Evolutionary conservation across 2,113 vertebrate genomes (phyloP), one percentile per base, ranked within the genome.

Genomic region (Ciconia stormi): DNA sequence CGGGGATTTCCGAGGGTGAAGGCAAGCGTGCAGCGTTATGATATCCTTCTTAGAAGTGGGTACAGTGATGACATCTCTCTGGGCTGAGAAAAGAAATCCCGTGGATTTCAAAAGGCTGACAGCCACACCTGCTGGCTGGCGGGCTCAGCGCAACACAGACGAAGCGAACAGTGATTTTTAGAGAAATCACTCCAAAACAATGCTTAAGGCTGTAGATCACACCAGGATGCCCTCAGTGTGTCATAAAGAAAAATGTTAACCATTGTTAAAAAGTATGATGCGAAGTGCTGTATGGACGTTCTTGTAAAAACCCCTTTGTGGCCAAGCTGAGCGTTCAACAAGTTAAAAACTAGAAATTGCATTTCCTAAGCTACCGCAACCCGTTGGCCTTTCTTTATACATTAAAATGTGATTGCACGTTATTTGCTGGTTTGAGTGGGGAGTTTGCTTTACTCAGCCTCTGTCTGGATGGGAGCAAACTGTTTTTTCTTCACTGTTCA

Each of bases 101-200:
- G 10, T 8, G 71, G 3, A 5, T 86, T 73, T 66, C 38, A 1
- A 3, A 22, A 96, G 92, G 97, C 92, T 90, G 87, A 96, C 81
- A 97, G 95, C 93, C 95, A 90, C 95, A 97, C 91, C 96, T 97
- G 92, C 85, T 87, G 95, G 97, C 86, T 13, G 90, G 38, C 8
- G 1, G 59, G 82, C 90, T 94, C 71, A n/a, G 67, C 71, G 27
- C 90, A 62, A 2, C 44, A 3, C 9, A 4, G 34, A 17, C 0
- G 5, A 47, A 27, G 2, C 5, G 2, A 9, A 12, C 0, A 1
- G 38, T 3, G 2, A 4, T 7, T n/a, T n/a, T 13, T 3, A 16
- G 16, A 40, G 25, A 56, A 72, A 71, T 44, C 36, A 0, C 65
- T 70, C 18, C 25, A 2, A 5, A 50, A 3, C 25, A 10, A 2